Conservation (phyloP, 2,888 invertebrate species). For the Volucella inanis region DNA sequence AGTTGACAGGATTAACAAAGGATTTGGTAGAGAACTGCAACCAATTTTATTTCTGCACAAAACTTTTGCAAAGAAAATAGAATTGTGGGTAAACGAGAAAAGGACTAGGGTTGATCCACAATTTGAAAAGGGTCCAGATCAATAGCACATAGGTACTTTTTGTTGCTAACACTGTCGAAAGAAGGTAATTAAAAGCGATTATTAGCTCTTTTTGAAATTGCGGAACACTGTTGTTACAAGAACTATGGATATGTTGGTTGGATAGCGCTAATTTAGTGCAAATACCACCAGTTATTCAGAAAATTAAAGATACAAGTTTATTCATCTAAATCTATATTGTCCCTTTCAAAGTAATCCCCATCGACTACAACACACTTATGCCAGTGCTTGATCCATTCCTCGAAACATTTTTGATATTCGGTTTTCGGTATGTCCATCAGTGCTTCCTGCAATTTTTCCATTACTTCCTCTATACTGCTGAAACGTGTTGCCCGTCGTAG, state of each 20-base stretch:
- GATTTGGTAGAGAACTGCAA: conserved; percentile 10
- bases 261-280: not conserved
- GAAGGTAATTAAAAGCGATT: conserved; percentile 13
- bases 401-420: too few relatives aligned
- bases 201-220: not conserved
- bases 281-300: too few relatives aligned
- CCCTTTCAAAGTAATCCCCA: too few relatives aligned
- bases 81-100: not conserved
- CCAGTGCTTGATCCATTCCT: too few relatives aligned
- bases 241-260: not conserved
- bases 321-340: too few relatives aligned
- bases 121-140: conserved; percentile 21
- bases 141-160: not conserved
- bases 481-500: too few relatives aligned
- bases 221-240: not conserved
- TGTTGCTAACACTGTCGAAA: not conserved
- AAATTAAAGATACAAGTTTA: too few relatives aligned
- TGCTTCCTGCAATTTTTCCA: too few relatives aligned
- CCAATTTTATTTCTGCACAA: not conserved
- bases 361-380: too few relatives aligned
- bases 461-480: too few relatives aligned
- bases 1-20: conserved; percentile 27
- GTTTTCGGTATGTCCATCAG: too few relatives aligned
- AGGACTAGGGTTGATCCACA: not conserved
- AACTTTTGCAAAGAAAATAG: not conserved